Evolutionary conservation across 2,113 vertebrate species (phyloP), one percentile per base, ranked within the genome.

Genomic region (Oreochromis aureus): DNA sequence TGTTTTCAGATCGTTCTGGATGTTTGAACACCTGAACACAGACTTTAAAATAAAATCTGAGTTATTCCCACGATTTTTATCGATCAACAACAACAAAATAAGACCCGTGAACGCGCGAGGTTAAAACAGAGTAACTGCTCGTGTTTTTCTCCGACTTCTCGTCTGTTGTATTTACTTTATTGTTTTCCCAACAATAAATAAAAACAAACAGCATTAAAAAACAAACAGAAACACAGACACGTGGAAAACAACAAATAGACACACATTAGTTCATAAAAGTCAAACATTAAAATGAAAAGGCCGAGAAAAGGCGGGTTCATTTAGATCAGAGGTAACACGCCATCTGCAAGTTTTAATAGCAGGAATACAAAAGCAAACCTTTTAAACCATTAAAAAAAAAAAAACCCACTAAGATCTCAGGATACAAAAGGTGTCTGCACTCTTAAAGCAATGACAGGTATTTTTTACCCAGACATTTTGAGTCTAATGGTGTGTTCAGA

Each of bases 111-210:
- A 48, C 18, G 15, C 5, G 1, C 2, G 44, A 51, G 44, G 24
- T 19, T 30, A 51, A 78, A 78, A 7, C 13, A 73, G 22, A 76
- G 44, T 44, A 36, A 73, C 11, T 3, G 51, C 39, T 84, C 4
- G 1, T 27, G 58, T 51, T 18, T n/a, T 32, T 78, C 10, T 78
- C 9, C 0, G 6, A 51, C 46, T 34, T 53, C 46, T 32, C 3
- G 2, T 13, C 46, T n/a, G 46, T 6, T 78, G 27, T 4, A 78
- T 78, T 53, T 78, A 78, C 30, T 78, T 78, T 51, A 51, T 78
- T 78, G 34, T 83, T 73, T 69, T 16, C 30, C 30, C 41, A 48
- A 63, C 44, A 82, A 82, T 82, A 82, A 82, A 82, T 66, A 82
- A 51, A 48, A 51, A 24, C 11, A 48, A 61, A 48, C 27, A 10